These are phyloP conservation scores for Ennomos quercinarius DNA, from an alignment of 2,888 invertebrate genomes.

Conservation along the genomic window DNA sequence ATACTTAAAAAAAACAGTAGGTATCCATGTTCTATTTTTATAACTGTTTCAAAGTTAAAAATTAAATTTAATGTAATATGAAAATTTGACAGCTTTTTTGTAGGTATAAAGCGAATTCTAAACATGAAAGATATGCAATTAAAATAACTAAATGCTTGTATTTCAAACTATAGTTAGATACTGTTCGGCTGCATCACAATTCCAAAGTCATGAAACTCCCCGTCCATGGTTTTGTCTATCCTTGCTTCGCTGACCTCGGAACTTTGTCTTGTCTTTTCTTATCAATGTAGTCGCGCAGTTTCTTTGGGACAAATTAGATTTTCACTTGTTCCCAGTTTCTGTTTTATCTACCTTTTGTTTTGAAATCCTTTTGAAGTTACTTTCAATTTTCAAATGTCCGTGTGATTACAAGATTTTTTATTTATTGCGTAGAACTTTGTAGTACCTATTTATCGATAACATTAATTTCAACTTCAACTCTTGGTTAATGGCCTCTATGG, in stretches of 20 bases:
- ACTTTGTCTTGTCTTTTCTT: constrained; percentile 42
- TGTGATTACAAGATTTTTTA: too few relatives aligned
- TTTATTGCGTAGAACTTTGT: too few relatives aligned
- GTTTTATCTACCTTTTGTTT: constrained; percentile 26
- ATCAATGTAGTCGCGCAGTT: constrained; percentile 37
- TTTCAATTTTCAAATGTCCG: constrained; percentile 2
- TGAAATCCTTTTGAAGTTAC: constrained; percentile 19
- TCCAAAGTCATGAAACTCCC: constrained; percentile 34
- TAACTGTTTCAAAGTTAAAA: too few relatives aligned
- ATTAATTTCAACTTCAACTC: too few relatives aligned
- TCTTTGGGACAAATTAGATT: constrained; percentile 38
- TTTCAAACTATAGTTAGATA: constrained; percentile 24
- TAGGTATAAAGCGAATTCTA: too few relatives aligned
- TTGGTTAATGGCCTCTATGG: too few relatives aligned
- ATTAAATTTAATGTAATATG: too few relatives aligned
- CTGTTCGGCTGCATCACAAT: constrained; percentile 43
- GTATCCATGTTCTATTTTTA: too few relatives aligned
- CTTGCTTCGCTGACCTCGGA: constrained; percentile 34
- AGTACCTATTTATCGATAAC: too few relatives aligned
- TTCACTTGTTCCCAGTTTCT: constrained; percentile 19
- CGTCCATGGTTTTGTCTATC: constrained; percentile 37
- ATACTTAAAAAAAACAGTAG: too few relatives aligned
- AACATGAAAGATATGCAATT: background rate
- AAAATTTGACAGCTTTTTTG: too few relatives aligned
- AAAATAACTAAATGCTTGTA: constrained; percentile 23